phyloP scores from a whole-genome alignment of 2,888 invertebrate species.

The Pandemis corylana region DNA sequence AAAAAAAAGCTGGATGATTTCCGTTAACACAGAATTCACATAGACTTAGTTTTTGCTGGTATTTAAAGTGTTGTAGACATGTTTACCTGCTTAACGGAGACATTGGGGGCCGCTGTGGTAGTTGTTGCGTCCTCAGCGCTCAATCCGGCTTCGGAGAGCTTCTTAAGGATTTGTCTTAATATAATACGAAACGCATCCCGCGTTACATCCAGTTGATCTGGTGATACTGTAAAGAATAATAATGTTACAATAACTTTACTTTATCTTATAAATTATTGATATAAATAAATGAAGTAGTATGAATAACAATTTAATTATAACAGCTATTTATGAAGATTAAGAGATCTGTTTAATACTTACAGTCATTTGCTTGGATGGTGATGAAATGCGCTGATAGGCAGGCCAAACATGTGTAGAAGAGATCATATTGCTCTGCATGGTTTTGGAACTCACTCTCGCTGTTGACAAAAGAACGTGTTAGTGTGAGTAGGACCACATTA shows the following conservation, averaged over 20 bases:
- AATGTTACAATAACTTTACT: background rate
- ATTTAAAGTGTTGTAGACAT: too few species aligned
- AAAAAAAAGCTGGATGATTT: too few species aligned
- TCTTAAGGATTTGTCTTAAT: conserved; percentile 77
- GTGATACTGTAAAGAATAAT: conserved; percentile 85
- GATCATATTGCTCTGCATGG: conserved; percentile 92
- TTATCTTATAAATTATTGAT: too few species aligned
- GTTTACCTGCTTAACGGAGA: conserved; percentile 78
- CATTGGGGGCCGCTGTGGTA: conserved; percentile 74
- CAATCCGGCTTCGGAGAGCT: conserved; percentile 77
- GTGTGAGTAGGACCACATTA: too few species aligned
- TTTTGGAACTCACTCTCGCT: conserved; percentile 94
- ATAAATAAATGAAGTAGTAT: too few species aligned
- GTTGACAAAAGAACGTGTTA: conserved; percentile 60
- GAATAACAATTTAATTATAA: too few species aligned
- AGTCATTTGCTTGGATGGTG: conserved; percentile 88
- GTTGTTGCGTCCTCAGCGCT: conserved; percentile 70
- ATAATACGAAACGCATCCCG: conserved; percentile 80
- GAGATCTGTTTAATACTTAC: conserved; percentile 82
- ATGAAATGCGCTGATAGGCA: conserved; percentile 95
- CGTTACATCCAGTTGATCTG: conserved; percentile 89
- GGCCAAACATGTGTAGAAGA: conserved; percentile 95
- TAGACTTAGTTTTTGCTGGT: too few species aligned
- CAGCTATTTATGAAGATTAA: too few species aligned
- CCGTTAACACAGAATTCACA: too few species aligned